Evolutionary conservation across 2,113 vertebrate genomes (phyloP), one percentile per base, ranked within the genome.

Genomic region (Phalacrocorax aristotelis): DNA sequence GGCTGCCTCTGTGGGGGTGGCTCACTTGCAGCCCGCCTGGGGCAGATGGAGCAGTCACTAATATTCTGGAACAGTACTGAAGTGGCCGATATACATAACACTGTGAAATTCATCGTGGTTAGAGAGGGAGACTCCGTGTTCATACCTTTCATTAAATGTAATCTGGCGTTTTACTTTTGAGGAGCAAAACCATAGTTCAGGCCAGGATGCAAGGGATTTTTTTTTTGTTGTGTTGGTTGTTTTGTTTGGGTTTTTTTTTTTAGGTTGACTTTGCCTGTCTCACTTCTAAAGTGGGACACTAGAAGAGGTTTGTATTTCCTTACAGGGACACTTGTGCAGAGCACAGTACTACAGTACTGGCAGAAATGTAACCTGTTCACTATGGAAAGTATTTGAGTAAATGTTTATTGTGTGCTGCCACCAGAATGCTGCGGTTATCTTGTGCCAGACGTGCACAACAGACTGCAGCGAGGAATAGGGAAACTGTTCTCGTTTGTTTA

Each of bases 291-390:
- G 68, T 83, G 78, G 42, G 32, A 57, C 61, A n/a, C 36, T 49
- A 57, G 32, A n/a, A 87, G 87, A 76, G 29, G 46, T 86, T 94
- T 96, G 10, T 83, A 70, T 96, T 97, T 95, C 97, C 91, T 97
- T 97, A 88, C 93, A 86, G 96, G 91, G 93, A 29, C 40, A 58
- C 78, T 96, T 68, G 42, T 80, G 64, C 48, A 80, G 87, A 87
- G 89, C 78, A 21, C 66, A 58, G 82, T 25, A 30, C 83, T 96
- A 21, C 66, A 58, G 82, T 25, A 30, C 83, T 96, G 89, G 38
- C 91, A 95, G 91, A 90, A 88, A 80, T 93, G 89, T 96, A 97
- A 96, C 96, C 93, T 96, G 95, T 94, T 96, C 93, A 23, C 71
- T 79, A 34, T 96, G 96, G 95, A 95, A 97, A 97, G 32, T 96